Base-by-base conservation (phyloP, 2,113 vertebrate species). In the Rhinoptilus africanus region DNA sequence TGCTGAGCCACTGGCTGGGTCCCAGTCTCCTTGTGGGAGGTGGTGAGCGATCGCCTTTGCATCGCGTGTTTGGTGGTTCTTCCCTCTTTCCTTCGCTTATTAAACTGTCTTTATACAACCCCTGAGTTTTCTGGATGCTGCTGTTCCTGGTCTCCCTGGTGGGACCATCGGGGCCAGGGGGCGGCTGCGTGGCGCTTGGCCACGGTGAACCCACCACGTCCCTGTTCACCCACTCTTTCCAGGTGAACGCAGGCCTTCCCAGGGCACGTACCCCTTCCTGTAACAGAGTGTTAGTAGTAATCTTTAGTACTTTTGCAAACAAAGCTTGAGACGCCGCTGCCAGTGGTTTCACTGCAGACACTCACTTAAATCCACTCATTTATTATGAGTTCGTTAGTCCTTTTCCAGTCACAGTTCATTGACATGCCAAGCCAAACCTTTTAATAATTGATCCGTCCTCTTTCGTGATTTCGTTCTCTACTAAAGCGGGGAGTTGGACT, bases 381-480 rank as follows among this genome's bases (percentile, higher is more conserved):
- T 51, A 32, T 24, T 92, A 93, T 77, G 98, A 97, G 96, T 97
- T 88, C 79, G 79, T 97, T 97, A 97, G 87, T 96, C 34, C 57
- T 93, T 73, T 51, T 71, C 34, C 27, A 74, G 35, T 60, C 87
- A 72, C 53, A 27, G 47, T 26, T 85, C 95, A 94, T 14, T 77
- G 60, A 45, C 98, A 98, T 98, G 98, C 97, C 88, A 95, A 85
- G 75, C 82, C 99, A 98, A 98, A 99, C 99, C 99, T 99, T 99
- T 99, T 99, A 95, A 99, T 96, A 97, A 99, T 88, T 62, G 99
- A 99, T 97, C 99, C 99, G 74, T 99, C 99, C 51, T 99, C 98
- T 98, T 98, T 99, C 80, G 98, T 92, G 96, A 99, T 88, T 95
- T 99, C 98, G 72, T 97, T 98, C 97, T 99, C 99, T 97, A 99